Evolutionary conservation across 53 echinoderm and acorn worm genomes (phyloP).

Genomic region (Luidia sarsii): DNA sequence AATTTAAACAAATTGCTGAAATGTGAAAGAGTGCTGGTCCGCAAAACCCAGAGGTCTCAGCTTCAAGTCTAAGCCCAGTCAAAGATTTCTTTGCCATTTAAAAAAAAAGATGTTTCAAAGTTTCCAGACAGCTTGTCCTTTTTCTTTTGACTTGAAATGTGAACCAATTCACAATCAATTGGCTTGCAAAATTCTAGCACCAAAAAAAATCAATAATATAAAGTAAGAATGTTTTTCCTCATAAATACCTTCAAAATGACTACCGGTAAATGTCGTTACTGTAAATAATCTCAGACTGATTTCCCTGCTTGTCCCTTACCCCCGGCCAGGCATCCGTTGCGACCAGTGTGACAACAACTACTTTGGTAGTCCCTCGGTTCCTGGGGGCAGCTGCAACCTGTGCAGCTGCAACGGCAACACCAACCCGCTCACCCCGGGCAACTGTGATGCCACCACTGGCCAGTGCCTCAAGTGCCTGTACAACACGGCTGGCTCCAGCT

Average conservation of each 20-base stretch:
- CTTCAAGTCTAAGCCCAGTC: too few relatives aligned
- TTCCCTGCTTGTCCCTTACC: background rate
- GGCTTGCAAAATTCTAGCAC: too few relatives aligned
- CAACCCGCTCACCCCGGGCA: constrained; percentile 75
- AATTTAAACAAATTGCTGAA: too few relatives aligned
- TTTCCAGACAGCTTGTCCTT: too few relatives aligned
- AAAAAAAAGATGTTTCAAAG: too few relatives aligned
- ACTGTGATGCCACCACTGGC: constrained; percentile 82
- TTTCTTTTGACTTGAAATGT: too few relatives aligned
- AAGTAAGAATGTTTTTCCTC: background rate
- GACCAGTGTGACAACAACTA: constrained; percentile 97
- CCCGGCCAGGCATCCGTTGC: constrained; percentile 81
- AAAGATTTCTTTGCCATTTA: too few relatives aligned
- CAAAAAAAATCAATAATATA: too few relatives aligned
- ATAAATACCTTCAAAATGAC: background rate
- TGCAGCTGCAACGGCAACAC: constrained; percentile 94
- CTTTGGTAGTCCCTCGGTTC: constrained; percentile 84
- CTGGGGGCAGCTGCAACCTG: constrained; percentile 75
- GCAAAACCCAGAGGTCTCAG: too few relatives aligned
- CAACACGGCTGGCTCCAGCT: constrained; percentile 79
- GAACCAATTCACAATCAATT: too few relatives aligned
- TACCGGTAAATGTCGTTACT: background rate
- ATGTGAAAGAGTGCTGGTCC: too few relatives aligned
- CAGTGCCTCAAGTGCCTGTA: constrained; percentile 82
- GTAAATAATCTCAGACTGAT: too few relatives aligned